Percentiles rank a stretch among this genome's conserved stretches.
phyloP scores from a whole-genome alignment of 2,797 vertebrate species.

The Anomalospiza imberbis region DNA sequence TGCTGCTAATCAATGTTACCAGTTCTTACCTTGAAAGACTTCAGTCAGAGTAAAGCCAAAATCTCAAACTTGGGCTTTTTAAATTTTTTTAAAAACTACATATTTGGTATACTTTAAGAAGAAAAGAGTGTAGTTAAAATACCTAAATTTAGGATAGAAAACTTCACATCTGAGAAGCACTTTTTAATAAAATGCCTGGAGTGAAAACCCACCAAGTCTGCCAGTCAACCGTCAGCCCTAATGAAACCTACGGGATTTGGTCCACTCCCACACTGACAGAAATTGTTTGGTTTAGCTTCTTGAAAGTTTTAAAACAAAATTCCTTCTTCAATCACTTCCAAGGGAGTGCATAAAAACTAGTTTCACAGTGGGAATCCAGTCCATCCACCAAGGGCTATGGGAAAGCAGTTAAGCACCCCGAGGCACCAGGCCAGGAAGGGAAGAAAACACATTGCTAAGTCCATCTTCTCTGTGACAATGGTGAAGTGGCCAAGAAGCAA shows the following conservation, averaged over 20 bases:
- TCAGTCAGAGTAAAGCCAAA: not conserved
- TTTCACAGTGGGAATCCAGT: not conserved
- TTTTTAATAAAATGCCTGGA: not conserved
- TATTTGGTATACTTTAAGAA: not conserved
- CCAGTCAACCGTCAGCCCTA: not conserved
- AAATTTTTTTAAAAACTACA: not conserved
- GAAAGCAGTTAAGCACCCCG: not conserved
- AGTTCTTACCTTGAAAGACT: not conserved
- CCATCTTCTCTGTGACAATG: not conserved
- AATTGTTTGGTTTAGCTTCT: not conserved
- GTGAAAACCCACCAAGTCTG: not conserved
- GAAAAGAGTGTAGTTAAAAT: not conserved
- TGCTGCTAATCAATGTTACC: not conserved
- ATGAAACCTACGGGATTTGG: not conserved
- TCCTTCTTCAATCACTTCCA: not conserved
- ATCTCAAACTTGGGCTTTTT: not conserved
- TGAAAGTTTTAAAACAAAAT: conserved; percentile 23
- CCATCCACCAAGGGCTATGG: not conserved
- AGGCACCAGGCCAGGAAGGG: not conserved
- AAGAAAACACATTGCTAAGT: not conserved
- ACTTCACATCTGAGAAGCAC: not conserved
- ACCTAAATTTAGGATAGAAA: not conserved
- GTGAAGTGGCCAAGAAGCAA: not conserved
- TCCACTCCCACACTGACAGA: not conserved
- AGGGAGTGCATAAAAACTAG: not conserved